phyloP scores from a whole-genome alignment of 2,113 vertebrate genomes.

The Grammomys surdaster region DNA sequence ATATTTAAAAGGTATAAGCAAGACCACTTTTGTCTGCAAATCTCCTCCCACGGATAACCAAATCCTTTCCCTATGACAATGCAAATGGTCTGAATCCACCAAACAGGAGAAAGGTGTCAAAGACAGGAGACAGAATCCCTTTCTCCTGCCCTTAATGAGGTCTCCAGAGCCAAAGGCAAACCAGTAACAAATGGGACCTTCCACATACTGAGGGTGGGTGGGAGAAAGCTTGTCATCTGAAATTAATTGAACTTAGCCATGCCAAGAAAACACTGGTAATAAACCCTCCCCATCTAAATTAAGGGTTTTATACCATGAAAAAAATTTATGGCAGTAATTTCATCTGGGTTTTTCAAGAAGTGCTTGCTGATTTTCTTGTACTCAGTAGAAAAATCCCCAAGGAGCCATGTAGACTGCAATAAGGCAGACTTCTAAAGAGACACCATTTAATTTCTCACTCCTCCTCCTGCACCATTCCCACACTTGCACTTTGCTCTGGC shows the following conservation, averaged over 20 bases:
- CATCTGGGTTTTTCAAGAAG: constrained; percentile 87
- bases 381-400: constrained; percentile 87
- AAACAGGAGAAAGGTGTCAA: constrained; percentile 84
- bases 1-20: constrained; percentile 73
- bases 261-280: constrained; percentile 86
- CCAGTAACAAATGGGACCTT: constrained; percentile 87
- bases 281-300: constrained; percentile 88
- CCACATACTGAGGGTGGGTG: constrained; percentile 68
- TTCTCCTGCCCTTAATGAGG: constrained; percentile 88
- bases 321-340: constrained; percentile 89
- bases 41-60: constrained; percentile 2
- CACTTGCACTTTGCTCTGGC: constrained; percentile 81
- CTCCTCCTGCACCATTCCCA: constrained; percentile 82
- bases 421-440: constrained; percentile 87
- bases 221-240: constrained; percentile 85
- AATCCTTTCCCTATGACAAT: constrained; percentile 80
- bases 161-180: constrained; percentile 89
- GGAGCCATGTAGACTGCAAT: constrained; percentile 87
- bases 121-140: constrained; percentile 81
- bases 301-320: constrained; percentile 84
- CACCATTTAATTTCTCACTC: constrained; percentile 87
- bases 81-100: constrained; percentile 81
- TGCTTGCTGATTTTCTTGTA: constrained; percentile 87
- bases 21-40: constrained; percentile 68
- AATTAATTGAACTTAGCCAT: constrained; percentile 88